These are phyloP conservation scores for Schizotus pectinicornis DNA, from an alignment of 2,888 invertebrate species.

Conservation along the genomic window DNA sequence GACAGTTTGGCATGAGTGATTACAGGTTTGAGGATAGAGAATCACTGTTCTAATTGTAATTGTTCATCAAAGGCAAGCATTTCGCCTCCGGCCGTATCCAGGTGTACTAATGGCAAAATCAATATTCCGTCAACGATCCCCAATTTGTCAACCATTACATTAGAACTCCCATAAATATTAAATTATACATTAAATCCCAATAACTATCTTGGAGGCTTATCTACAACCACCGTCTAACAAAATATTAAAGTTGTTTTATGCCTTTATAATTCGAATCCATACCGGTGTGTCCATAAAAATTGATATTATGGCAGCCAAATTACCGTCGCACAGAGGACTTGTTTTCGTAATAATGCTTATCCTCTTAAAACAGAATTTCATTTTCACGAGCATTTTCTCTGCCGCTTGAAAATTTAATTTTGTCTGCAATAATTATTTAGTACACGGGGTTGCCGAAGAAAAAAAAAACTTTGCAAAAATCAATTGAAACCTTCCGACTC, in stretches of 20 bases:
- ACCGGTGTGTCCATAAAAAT: constrained; percentile 20
- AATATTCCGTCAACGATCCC: constrained; percentile 46
- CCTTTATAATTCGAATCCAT: constrained; percentile 28
- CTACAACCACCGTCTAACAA: constrained; percentile 27
- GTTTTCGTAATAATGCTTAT: no score
- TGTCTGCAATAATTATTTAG: no score
- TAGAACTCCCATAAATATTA: constrained; percentile 48
- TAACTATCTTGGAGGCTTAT: constrained; percentile 38
- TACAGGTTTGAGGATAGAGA: constrained; percentile 15
- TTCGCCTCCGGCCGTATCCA: constrained; percentile 38
- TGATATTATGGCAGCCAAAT: constrained; percentile 7
- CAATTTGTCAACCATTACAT: constrained; percentile 50
- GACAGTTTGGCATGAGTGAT: constrained; percentile 14
- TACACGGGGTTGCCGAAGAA: no score
- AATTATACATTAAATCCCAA: constrained; percentile 42
- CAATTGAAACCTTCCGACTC: no score
- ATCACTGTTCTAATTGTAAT: constrained; percentile 34
- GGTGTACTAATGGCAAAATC: constrained; percentile 50
- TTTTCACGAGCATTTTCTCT: no score
- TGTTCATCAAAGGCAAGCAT: constrained; percentile 37
- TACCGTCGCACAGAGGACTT: not conserved
- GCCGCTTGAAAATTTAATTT: no score
- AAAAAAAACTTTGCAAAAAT: no score
- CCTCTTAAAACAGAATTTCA: no score
- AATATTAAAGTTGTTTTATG: constrained; percentile 21